Evolutionary conservation across 2,113 vertebrate genomes (phyloP).

Genomic region (Upupa epops): DNA sequence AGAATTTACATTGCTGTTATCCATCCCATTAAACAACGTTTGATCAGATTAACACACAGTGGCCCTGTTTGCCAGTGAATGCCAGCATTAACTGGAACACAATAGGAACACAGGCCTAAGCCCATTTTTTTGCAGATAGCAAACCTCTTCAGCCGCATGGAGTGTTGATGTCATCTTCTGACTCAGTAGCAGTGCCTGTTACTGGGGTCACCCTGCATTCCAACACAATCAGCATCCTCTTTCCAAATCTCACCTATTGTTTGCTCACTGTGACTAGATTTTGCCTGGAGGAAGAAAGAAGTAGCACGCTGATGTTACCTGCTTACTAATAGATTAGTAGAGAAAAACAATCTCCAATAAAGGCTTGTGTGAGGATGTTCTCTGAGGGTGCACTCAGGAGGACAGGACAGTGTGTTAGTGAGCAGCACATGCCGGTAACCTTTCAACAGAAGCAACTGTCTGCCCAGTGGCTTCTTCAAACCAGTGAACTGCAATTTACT

Average conservation of each 20-base stretch:
- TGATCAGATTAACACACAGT: conserved; percentile 78
- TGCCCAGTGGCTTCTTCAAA: conserved; percentile 4
- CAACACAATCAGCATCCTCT: conserved; percentile 72
- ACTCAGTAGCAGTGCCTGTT: conserved; percentile 75
- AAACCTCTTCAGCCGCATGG: conserved; percentile 77
- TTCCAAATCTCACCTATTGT: conserved; percentile 56
- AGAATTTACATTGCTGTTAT: conserved; percentile 67
- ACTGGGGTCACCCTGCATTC: conserved; percentile 72
- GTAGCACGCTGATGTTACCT: conserved; percentile 65
- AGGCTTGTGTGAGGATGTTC: background rate
- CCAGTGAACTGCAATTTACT: background rate
- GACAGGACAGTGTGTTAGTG: background rate
- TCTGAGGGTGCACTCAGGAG: background rate
- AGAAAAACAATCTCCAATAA: conserved; percentile 27
- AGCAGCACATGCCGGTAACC: background rate
- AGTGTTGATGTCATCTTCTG: conserved; percentile 83
- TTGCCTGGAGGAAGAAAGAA: conserved; percentile 46
- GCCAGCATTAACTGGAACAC: conserved; percentile 80
- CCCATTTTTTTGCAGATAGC: conserved; percentile 56
- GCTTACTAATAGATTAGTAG: conserved; percentile 50
- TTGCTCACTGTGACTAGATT: conserved; percentile 71
- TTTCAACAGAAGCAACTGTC: conserved; percentile 5
- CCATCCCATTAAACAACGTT: conserved; percentile 68
- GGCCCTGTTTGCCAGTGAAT: conserved; percentile 74
- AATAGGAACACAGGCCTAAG: conserved; percentile 79